Evolutionary conservation across 1,140 invertebrate species (phyloP).

Genomic region (Eupristina koningsbergeri): DNA sequence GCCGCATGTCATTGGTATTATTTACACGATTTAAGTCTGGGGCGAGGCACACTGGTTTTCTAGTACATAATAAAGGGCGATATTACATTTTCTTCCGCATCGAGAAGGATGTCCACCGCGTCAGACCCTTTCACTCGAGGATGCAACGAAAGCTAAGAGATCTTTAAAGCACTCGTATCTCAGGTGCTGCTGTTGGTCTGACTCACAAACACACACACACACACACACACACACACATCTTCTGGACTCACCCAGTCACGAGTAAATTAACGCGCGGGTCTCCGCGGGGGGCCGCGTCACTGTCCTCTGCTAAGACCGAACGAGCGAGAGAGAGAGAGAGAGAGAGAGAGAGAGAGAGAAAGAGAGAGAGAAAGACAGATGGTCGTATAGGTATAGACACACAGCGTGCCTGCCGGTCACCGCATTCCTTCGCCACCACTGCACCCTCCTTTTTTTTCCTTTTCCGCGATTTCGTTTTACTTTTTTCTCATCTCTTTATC

Average conservation of each 20-base stretch:
- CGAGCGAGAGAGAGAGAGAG: not conserved
- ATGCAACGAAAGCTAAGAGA: conserved; percentile 3
- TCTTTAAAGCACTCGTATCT: conserved; percentile 18
- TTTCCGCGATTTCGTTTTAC: conserved; percentile 13
- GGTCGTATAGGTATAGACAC: conserved; percentile 38
- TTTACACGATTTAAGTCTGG: not conserved
- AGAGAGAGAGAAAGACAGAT: not conserved
- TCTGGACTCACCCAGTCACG: conserved; percentile 16
- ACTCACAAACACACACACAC: not conserved
- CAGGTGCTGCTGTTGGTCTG: not conserved
- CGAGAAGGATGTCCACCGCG: not conserved
- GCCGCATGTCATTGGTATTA: no score
- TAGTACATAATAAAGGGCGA: no score
- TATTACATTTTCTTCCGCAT: not conserved
- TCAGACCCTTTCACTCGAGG: not conserved
- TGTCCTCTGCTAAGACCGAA: conserved; percentile 58
- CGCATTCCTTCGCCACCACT: conserved; percentile 61
- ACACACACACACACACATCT: not conserved
- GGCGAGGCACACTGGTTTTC: not conserved
- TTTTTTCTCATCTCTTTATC: conserved; percentile 19
- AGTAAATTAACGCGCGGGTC: conserved; percentile 55
- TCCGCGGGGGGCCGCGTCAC: conserved; percentile 66
- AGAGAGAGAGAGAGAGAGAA: not conserved
- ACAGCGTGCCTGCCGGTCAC: conserved; percentile 64
- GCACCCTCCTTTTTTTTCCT: conserved; percentile 10